Percentiles rank a stretch among this genome's conserved stretches.
These are phyloP conservation scores for Whitmania pigra DNA, from an alignment of 1,140 invertebrate genomes.

Conservation along the genomic window DNA sequence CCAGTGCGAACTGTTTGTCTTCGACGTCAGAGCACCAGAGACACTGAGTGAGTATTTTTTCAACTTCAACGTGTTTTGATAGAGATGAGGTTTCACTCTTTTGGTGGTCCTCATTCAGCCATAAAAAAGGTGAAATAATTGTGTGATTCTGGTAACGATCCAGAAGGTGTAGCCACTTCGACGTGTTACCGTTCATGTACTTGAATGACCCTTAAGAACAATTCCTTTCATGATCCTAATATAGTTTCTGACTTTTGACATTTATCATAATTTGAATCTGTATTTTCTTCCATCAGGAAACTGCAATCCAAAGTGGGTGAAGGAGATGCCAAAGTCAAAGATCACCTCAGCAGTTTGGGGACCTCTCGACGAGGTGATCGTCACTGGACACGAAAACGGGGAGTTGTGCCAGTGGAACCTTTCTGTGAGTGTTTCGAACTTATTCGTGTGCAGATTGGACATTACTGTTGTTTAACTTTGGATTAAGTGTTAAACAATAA, in stretches of 20 bases:
- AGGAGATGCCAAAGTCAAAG: constrained; percentile 48
- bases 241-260: background rate
- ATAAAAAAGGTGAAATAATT: background rate
- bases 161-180: too few relatives aligned
- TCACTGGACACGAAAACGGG: constrained; percentile 88
- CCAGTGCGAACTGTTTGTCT: constrained; percentile 72
- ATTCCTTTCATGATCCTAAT: background rate
- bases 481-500: background rate
- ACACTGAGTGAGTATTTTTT: constrained; percentile 34
- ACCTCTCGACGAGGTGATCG: constrained; percentile 71
- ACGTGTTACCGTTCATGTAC: too few relatives aligned
- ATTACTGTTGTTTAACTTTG: background rate
- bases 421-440: constrained; percentile 47
- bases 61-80: background rate
- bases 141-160: background rate
- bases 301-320: constrained; percentile 42
- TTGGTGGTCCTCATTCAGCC: background rate
- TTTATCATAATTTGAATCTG: background rate
- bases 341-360: constrained; percentile 87
- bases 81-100: background rate
- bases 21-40: constrained; percentile 39
- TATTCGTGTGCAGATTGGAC: background rate
- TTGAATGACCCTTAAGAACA: too few relatives aligned
- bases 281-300: constrained; percentile 19
- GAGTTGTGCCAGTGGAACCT: constrained; percentile 81